Base-by-base conservation (phyloP, 2,797 vertebrate species). In the Sphenopsis melanotis region DNA sequence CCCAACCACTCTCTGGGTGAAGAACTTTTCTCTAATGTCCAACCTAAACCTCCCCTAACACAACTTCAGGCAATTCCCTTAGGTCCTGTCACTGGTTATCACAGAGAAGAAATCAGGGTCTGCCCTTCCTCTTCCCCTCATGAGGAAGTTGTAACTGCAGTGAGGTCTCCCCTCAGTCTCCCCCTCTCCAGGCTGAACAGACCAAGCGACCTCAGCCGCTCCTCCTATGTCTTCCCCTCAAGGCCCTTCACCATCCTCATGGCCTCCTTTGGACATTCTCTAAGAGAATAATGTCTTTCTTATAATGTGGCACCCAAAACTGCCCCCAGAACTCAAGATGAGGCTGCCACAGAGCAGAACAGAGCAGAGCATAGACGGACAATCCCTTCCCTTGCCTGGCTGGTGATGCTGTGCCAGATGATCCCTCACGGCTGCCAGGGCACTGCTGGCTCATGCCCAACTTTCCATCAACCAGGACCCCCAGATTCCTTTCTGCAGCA, bases 131-230 rank as follows among this genome's bases (percentile, higher is more conserved):
- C 12, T 60, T 37, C 23, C 19, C 9, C n/a, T 52, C 23, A 60
- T 0, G 2, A 44, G n/a, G 39, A 60, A 46, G 55, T 2, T 61
- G 16, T 47, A 15, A 15, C 9, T 39, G 20, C 30, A 47, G 0
- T 39, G 53, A 46, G 8, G 46, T 59, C 15, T 29, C 53, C 22
- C 16, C 53, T 52, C 27, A 60, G 46, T 39, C 39, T 60, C 15
- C 46, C 15, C n/a, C 29, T 37, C 46, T 56, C 20, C 39, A 53
- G 39, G 16, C 20, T 61, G 29, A 53, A 24, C 29, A 85, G 34
- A 34, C 29, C 29, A 17, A 46, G 29, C 10, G 16, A 1, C 13
- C 9, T 14, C 30, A 46, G 34, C 16, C 0, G 0, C 6, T 41
- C 47, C 39, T 60, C 15, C 21, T 4, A 13, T 0, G 23, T 57